Evolutionary conservation across 2,113 vertebrate species (phyloP), one percentile per base, ranked within the genome.

Genomic region (Bombycilla garrulus): DNA sequence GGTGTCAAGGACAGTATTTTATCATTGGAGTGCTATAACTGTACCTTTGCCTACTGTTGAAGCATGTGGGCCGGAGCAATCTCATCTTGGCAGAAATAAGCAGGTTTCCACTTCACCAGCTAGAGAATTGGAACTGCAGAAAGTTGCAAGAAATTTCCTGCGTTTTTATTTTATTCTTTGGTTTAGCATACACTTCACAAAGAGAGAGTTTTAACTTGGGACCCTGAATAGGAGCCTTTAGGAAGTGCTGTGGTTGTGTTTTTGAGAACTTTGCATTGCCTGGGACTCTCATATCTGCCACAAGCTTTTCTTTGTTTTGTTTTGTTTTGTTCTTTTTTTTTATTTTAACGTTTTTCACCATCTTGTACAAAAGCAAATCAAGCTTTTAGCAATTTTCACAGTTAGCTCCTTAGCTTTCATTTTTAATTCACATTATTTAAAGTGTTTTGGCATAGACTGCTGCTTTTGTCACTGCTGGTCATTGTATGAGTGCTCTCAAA

Each of bases 331-430:
- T 45, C 38, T 58, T 22, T 36, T 28, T 42, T 54, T 56, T 65
- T 26, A 17, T 58, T 92, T 74, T 56, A 67, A 74, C 2, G 2
- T 72, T 87, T 82, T 81, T 62, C 13, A 61, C 5, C 25, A 48
- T 95, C 47, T 88, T 86, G 12, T 58, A 40, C 23, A 40, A 79
- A 92, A 81, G 28, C 31, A 60, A 92, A 71, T 86, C 18, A 57
- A 62, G 44, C 13, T 54, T 89, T 81, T 76, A 45, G 28, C 33
- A 54, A 6, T 90, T 94, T 90, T 92, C 74, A 81, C 42, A 72
- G 51, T 79, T 51, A 54, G 33, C 45, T 56, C 12, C n/a, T 91
- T 93, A 69, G 15, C 51, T 91, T 92, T 84, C 14, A 11, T 76
- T 87, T 81, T 69, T 67, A 76, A 40, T n/a, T 72, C 24, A 5